Percentiles rank a stretch among this genome's conserved stretches.
These are phyloP conservation scores for Axis porcinus DNA, from an alignment of 2,113 vertebrate genomes.

Conservation along the genomic window DNA sequence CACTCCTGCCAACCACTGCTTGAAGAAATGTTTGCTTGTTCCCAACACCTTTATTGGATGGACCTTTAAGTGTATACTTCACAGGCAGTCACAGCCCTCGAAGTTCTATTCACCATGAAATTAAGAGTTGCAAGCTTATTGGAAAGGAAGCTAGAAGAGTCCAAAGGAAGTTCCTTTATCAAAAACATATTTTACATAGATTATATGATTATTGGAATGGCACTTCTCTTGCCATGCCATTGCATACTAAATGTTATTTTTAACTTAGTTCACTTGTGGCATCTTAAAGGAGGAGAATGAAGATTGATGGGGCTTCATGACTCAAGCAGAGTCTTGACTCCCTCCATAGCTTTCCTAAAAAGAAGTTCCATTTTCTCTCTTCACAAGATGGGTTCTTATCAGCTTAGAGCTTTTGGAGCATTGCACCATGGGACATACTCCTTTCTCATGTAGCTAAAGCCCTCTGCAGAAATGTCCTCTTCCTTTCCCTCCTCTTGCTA, in stretches of 20 bases:
- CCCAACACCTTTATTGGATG: neutral
- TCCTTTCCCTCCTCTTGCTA: neutral
- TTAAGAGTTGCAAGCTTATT: neutral
- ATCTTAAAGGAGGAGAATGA: neutral
- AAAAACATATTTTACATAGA: neutral
- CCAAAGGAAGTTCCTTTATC: neutral
- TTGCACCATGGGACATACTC: rapidly evolving
- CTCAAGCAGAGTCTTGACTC: neutral
- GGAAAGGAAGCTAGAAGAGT: neutral
- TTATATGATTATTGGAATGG: neutral
- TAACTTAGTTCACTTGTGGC: neutral
- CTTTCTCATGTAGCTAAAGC: neutral
- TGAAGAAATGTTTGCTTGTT: neutral
- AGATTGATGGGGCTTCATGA: neutral
- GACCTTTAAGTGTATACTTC: neutral
- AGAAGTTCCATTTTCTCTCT: neutral
- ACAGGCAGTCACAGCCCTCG: rapidly evolving
- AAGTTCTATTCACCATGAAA: neutral
- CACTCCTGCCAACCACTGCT: neutral
- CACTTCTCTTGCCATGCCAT: neutral
- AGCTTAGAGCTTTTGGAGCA: neutral
- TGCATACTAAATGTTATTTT: neutral
- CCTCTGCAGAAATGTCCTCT: neutral
- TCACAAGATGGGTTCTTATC: neutral
- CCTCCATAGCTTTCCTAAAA: neutral